These are phyloP conservation scores for Corvus cornix DNA, from an alignment of 2,113 vertebrate species.

Conservation along the genomic window DNA sequence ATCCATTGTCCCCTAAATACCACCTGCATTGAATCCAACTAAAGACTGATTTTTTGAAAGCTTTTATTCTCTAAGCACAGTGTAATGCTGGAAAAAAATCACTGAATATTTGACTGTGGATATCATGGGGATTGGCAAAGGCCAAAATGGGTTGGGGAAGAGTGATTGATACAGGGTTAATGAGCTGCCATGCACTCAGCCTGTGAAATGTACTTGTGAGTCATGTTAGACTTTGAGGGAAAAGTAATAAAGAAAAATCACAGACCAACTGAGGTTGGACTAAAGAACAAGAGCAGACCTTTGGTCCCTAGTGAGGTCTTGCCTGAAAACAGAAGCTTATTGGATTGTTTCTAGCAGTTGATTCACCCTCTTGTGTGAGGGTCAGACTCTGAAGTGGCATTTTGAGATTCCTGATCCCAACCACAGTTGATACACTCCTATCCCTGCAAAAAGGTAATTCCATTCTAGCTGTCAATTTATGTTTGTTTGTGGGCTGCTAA, in stretches of 20 bases:
- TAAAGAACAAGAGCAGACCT: neutral
- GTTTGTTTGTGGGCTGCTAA: neutral
- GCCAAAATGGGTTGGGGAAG: neutral
- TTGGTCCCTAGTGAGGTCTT: neutral
- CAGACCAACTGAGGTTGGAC: accelerated
- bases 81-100: neutral
- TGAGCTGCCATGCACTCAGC: neutral
- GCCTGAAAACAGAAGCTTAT: neutral
- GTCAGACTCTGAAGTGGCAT: neutral
- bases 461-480: neutral
- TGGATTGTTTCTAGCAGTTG: neutral
- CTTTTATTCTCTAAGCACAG: neutral
- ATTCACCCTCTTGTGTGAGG: neutral
- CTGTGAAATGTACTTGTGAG: neutral
- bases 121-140: neutral
- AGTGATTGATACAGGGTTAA: neutral
- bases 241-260: conserved; percentile 11
- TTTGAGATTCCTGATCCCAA: neutral
- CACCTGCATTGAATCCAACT: neutral
- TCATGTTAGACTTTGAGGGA: neutral
- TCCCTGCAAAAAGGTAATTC: neutral
- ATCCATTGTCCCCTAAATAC: neutral
- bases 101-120: neutral
- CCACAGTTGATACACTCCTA: neutral
- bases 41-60: neutral